Evolutionary conservation across 2,113 vertebrate species (phyloP).

Genomic region (Axis porcinus): DNA sequence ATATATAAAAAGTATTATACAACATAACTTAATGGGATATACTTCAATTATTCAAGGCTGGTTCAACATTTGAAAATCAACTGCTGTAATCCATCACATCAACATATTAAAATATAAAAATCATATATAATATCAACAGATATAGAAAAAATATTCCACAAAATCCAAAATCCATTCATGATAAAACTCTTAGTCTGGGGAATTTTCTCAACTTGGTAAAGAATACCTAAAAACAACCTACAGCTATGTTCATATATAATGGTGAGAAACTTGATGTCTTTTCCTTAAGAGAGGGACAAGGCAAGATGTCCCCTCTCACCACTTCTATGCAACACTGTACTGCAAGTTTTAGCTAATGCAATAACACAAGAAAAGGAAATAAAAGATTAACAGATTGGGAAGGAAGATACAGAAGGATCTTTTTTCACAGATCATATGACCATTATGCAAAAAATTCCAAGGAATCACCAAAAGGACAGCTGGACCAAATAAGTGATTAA

Average conservation of each 20-base stretch:
- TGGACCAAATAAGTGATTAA: neutral
- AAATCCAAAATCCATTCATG: neutral
- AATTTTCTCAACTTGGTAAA: neutral
- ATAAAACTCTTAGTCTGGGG: neutral
- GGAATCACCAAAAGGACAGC: neutral
- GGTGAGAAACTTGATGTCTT: neutral
- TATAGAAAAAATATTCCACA: neutral
- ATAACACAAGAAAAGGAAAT: neutral
- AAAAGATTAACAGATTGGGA: neutral
- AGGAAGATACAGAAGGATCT: neutral
- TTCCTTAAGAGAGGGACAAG: neutral
- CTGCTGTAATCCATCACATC: neutral
- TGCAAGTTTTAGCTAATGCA: neutral
- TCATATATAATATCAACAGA: neutral
- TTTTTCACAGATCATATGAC: neutral
- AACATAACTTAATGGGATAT: neutral
- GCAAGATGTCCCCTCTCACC: neutral
- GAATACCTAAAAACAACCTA: neutral
- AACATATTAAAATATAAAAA: neutral
- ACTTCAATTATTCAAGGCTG: neutral
- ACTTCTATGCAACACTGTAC: neutral
- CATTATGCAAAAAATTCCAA: neutral
- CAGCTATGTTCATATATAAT: neutral
- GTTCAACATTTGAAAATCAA: conserved; percentile 1
- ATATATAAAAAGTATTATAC: neutral